Base-by-base conservation (phyloP, 2,797 vertebrate species). In the Labeo calbasu region DNA sequence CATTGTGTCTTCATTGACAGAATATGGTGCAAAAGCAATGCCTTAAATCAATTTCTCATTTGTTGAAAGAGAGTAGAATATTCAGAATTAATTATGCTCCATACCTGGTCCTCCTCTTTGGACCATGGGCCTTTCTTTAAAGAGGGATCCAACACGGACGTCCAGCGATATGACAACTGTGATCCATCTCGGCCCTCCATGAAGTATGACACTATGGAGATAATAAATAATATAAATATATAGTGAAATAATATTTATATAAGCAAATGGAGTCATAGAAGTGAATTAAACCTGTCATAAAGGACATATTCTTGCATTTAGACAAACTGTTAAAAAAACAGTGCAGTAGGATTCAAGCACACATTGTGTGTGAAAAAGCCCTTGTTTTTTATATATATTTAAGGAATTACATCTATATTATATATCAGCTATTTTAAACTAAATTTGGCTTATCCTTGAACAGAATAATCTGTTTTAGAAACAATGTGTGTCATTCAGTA, bases 131-230 rank as follows among this genome's bases (percentile, higher is more conserved):
- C 98, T 86, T 93, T 98, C 85, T 88, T 97, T 86, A 99, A 83
- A n/a, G 61, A 91, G 0, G 97, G 97, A 85, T 99, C 96, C 78
- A 99, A 88, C 0, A 96, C 95, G 86, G 96, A 96, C 4, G 93
- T 96, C 97, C 97, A 99, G 1, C 97, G 95, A 87, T 97, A 96
- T 84, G 96, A 91, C 75, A 98, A 91, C 91, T 99, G 98, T 84
- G 92, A 50, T 0, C 95, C 93, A 79, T 97, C 95, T 46, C 97
- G 94, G 0, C 96, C 97, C 63, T 97, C 96, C 96, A 99, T 98
- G 91, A 97, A 99, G 91, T 99, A 99, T 17, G 96, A 96, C 48
- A 99, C 98, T 99, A 88, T 21, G 14, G 13, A 66, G 17, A 51
- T 19, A 32, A 48, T 14, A 73, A 83, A 72, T 57, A 66, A 57